Evolutionary conservation across 2,797 vertebrate species (phyloP).

Genomic region (Hylomyscus alleni): DNA sequence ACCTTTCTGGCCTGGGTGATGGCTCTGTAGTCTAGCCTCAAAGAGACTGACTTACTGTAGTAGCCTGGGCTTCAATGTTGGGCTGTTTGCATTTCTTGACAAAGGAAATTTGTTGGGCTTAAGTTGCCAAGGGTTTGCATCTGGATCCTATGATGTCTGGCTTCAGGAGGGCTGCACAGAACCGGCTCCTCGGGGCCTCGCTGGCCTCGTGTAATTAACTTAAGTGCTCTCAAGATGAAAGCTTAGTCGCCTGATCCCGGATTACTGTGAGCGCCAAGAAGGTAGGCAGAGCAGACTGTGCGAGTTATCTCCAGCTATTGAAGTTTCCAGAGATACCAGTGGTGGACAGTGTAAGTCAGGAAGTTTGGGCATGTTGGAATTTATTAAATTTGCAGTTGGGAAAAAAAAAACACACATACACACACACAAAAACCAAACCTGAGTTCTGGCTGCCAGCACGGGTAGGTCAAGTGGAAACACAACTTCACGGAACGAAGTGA

Average conservation of each 20-base stretch:
- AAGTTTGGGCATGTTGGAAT: constrained; percentile 85
- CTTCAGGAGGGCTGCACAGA: constrained; percentile 81
- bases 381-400: constrained; percentile 86
- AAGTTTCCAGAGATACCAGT: constrained; percentile 75
- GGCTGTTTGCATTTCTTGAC: constrained; percentile 84
- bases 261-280: constrained; percentile 84
- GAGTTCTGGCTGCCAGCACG: constrained; percentile 70
- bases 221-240: constrained; percentile 87
- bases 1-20: neutral
- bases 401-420: constrained; percentile 75
- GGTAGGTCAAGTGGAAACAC: constrained; percentile 87
- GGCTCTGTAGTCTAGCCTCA: neutral
- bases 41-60: constrained; percentile 55
- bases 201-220: constrained; percentile 86
- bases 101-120: constrained; percentile 87
- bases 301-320: constrained; percentile 77
- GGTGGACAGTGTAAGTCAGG: constrained; percentile 85
- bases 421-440: neutral
- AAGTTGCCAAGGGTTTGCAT: constrained; percentile 85
- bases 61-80: neutral
- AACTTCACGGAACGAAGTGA: constrained; percentile 75
- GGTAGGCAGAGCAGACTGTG: constrained; percentile 78
- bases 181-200: constrained; percentile 75
- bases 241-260: constrained; percentile 85
- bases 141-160: constrained; percentile 87